Percentiles rank a stretch among this genome's conserved stretches.
These are phyloP conservation scores for Drosophila sp. DNA, from an alignment of 1,140 invertebrate species.

Conservation along the genomic window DNA sequence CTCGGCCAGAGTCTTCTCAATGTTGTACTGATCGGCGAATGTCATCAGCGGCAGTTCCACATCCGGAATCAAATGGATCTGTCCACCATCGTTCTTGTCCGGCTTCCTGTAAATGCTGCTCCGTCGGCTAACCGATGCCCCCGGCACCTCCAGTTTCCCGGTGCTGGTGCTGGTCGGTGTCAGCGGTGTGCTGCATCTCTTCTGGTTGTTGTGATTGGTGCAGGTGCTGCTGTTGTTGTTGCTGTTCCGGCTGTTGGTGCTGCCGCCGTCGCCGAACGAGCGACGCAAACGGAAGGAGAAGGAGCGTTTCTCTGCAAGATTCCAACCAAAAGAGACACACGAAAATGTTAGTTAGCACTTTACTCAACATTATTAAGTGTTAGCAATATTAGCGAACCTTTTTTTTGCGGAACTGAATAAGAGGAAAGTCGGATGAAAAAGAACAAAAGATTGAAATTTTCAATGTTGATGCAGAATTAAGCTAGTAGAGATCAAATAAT, in stretches of 20 bases:
- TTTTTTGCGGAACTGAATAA: too few relatives aligned
- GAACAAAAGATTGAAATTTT: too few relatives aligned
- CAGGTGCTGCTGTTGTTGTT: constrained; percentile 82
- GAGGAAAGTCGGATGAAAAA: too few relatives aligned
- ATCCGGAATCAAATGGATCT: constrained; percentile 86
- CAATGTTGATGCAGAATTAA: too few relatives aligned
- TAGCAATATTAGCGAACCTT: too few relatives aligned
- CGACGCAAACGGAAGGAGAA: constrained; percentile 81
- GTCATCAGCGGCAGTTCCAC: constrained; percentile 86
- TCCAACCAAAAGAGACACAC: neutral
- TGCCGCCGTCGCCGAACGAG: constrained; percentile 79
- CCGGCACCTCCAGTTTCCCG: constrained; percentile 70
- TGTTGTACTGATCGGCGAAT: constrained; percentile 88
- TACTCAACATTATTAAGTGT: too few relatives aligned
- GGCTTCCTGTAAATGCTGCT: constrained; percentile 82
- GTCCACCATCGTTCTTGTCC: constrained; percentile 78
- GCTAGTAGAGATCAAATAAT: too few relatives aligned
- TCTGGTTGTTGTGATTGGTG: constrained; percentile 80
- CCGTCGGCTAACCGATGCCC: constrained; percentile 70
- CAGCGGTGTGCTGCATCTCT: constrained; percentile 73
- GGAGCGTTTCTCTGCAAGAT: constrained; percentile 76
- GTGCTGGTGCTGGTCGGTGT: constrained; percentile 80
- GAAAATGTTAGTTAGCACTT: neutral
- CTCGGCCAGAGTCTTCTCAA: constrained; percentile 88
- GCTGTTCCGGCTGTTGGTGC: constrained; percentile 79